Conservation (phyloP, 2,113 vertebrate genomes). For the Gadus chalcogrammus region DNA sequence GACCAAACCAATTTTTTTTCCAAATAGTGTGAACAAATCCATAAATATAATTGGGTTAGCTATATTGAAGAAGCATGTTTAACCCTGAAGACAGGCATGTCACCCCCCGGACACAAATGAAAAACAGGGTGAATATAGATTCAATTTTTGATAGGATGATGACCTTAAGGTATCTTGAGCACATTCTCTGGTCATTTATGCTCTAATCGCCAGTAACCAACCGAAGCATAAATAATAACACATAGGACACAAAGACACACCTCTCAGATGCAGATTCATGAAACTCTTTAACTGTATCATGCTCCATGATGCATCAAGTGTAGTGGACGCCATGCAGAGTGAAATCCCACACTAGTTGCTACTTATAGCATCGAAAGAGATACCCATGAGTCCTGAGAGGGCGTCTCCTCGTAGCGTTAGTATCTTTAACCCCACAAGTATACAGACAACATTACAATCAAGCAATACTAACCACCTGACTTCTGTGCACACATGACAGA, state of each 20-base stretch:
- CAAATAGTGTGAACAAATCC: too few species aligned
- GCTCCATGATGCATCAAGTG: constrained; percentile 56
- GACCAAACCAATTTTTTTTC: too few species aligned
- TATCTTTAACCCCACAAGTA: constrained; percentile 53
- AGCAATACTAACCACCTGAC: constrained; percentile 4
- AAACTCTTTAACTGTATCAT: constrained; percentile 48
- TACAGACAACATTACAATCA: constrained; percentile 29
- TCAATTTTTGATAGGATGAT: too few species aligned
- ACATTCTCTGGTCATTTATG: too few species aligned
- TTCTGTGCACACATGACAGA: too few species aligned
- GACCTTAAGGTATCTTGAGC: too few species aligned
- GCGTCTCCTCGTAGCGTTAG: constrained; percentile 56
- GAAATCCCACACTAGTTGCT: constrained; percentile 72
- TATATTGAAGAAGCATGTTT: neutral
- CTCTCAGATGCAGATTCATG: constrained; percentile 6
- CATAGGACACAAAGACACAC: constrained; percentile 3
- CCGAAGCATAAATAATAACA: too few species aligned
- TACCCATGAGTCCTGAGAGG: constrained; percentile 44
- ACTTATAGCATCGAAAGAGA: constrained; percentile 76
- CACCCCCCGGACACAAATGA: too few species aligned
- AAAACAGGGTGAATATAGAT: too few species aligned
- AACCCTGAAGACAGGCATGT: too few species aligned
- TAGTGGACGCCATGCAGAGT: constrained; percentile 43
- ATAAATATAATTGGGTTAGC: too few species aligned
- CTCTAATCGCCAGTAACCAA: too few species aligned